phyloP scores from a whole-genome alignment of 1,140 invertebrate species.

The Formica selysi region DNA sequence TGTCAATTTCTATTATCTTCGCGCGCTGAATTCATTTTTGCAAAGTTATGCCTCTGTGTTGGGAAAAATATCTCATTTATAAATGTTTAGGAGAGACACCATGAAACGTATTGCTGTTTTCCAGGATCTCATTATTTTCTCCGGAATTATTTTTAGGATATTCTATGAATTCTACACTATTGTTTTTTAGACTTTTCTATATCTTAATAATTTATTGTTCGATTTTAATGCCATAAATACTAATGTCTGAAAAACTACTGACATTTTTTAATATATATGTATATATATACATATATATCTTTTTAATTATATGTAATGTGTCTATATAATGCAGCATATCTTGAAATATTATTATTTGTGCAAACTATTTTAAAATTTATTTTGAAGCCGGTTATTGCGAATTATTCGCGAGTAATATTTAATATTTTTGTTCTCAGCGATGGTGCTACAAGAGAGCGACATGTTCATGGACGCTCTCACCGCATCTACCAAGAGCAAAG shows the following conservation, averaged over 20 bases:
- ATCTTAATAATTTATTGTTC: not conserved
- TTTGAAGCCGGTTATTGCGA: not conserved
- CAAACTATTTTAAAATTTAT: too few relatives aligned
- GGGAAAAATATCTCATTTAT: conserved; percentile 1
- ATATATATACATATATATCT: too few relatives aligned
- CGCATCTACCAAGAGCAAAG: conserved; percentile 91
- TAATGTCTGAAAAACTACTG: not conserved
- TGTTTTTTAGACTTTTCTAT: not conserved
- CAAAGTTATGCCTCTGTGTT: not conserved
- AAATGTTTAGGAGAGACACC: not conserved
- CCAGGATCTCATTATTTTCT: not conserved
- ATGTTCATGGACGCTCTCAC: conserved; percentile 97
- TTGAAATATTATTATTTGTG: too few relatives aligned
- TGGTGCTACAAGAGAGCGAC: conserved; percentile 94
- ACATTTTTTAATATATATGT: not conserved
- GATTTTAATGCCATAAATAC: not conserved
- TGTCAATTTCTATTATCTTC: not conserved
- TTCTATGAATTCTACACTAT: not conserved
- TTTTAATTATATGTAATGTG: too few relatives aligned
- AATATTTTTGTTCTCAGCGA: conserved; percentile 87
- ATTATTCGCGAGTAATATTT: conserved; percentile 32
- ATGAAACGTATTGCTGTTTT: not conserved
- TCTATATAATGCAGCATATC: too few relatives aligned
- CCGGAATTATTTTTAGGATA: not conserved
- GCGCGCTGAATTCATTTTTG: not conserved